Percentiles rank a stretch among this genome's conserved stretches.
phyloP scores from a whole-genome alignment of 2,888 invertebrate species.

The Lithophane semibrunnea region DNA sequence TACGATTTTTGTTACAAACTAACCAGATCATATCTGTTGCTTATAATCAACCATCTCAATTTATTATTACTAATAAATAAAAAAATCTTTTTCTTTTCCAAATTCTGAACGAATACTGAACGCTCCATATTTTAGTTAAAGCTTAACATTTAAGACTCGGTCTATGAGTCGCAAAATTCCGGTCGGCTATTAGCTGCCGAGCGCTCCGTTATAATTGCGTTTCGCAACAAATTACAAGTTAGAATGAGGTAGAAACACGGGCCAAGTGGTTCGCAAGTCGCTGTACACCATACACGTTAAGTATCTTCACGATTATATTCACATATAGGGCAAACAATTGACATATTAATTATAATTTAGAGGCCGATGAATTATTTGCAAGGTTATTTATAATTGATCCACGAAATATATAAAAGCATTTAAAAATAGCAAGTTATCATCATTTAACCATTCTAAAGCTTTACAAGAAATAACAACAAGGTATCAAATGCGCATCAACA shows the following conservation, averaged over 20 bases:
- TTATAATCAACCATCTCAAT: background rate
- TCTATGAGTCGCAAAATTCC: slow-evolving; percentile 66
- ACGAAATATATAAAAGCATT: background rate
- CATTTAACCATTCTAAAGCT: background rate
- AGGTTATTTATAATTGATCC: background rate
- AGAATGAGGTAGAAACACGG: slow-evolving; percentile 78
- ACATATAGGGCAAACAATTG: slow-evolving; percentile 34
- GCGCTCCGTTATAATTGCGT: slow-evolving; percentile 84
- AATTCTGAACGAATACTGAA: slow-evolving; percentile 39
- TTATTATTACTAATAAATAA: slow-evolving; percentile 3
- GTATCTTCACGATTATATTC: slow-evolving; percentile 57
- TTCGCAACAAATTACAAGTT: slow-evolving; percentile 87
- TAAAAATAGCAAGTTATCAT: background rate
- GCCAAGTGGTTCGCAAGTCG: slow-evolving; percentile 74
- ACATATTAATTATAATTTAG: background rate
- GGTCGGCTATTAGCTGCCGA: slow-evolving; percentile 77
- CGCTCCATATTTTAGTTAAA: slow-evolving; percentile 65
- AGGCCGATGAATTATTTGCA: background rate
- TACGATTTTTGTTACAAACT: background rate
- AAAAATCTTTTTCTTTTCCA: slow-evolving; percentile 26
- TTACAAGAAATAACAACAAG: background rate
- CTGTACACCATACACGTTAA: slow-evolving; percentile 59
- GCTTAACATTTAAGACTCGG: slow-evolving; percentile 56
- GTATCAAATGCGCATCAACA: slow-evolving; percentile 34
- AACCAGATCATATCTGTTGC: background rate